Evolutionary conservation across 2,797 vertebrate genomes (phyloP).

Genomic region (Pithecia hirsuta): DNA sequence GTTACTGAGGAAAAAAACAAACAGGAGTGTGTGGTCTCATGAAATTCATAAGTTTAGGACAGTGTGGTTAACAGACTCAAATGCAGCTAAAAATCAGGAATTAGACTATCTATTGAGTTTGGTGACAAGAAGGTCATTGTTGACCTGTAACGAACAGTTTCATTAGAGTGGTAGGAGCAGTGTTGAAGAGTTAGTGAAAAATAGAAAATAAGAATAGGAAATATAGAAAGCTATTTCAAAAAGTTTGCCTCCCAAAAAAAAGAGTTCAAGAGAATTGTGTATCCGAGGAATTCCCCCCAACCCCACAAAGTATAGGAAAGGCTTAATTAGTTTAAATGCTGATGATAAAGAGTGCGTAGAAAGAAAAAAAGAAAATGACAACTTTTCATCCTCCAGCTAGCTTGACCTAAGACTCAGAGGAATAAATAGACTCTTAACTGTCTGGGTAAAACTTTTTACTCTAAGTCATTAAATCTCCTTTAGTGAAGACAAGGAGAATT

Average conservation of each 20-base stretch:
- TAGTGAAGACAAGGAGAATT: background rate
- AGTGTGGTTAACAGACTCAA: background rate
- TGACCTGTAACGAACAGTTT: background rate
- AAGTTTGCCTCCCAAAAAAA: background rate
- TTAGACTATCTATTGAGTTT: background rate
- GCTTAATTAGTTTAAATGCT: background rate
- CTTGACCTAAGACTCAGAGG: background rate
- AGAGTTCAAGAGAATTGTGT: background rate
- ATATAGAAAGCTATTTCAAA: background rate
- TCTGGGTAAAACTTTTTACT: background rate
- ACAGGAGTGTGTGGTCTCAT: background rate
- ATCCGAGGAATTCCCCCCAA: background rate
- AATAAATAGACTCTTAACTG: background rate
- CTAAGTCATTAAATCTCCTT: background rate
- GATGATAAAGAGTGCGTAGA: background rate
- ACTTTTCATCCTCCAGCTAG: background rate
- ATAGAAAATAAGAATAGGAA: background rate
- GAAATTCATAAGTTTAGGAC: background rate
- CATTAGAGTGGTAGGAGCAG: background rate
- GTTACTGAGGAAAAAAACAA: background rate
- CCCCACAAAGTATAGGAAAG: background rate
- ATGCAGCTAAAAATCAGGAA: background rate
- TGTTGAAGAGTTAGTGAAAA: background rate
- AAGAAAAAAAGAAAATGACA: background rate
- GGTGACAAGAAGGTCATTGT: background rate